phyloP scores from a whole-genome alignment of 2,888 invertebrate genomes.

The Colostygia pectinataria region DNA sequence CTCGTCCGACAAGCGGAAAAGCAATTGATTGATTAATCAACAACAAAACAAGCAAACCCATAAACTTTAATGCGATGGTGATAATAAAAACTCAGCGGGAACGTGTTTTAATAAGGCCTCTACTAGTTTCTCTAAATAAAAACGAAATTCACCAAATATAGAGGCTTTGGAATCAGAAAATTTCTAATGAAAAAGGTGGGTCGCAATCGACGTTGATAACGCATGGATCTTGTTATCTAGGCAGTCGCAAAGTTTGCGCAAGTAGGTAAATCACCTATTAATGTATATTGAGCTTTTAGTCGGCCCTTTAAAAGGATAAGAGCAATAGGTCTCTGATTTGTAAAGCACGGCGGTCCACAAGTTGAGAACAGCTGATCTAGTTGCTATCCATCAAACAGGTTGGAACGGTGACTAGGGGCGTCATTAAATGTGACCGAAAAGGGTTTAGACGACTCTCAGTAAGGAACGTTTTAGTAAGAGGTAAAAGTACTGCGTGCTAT shows the following conservation, averaged over 20 bases:
- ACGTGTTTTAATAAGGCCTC: background rate
- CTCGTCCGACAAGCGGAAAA: background rate
- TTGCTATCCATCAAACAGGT: slow-evolving; percentile 70
- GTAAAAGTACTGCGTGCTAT: slow-evolving; percentile 53
- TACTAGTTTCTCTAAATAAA: background rate
- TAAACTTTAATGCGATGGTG: background rate
- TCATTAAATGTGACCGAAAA: slow-evolving; percentile 78
- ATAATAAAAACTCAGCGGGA: background rate
- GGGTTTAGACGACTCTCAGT: slow-evolving; percentile 70
- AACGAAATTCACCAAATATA: no score
- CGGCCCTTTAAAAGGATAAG: no score
- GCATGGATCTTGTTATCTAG: no score
- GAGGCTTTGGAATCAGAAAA: no score
- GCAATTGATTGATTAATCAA: background rate
- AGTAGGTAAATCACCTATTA: no score
- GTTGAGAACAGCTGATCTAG: slow-evolving; percentile 32
- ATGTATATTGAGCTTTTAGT: no score
- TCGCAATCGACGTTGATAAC: no score
- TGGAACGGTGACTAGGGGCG: slow-evolving; percentile 57
- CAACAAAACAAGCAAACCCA: background rate
- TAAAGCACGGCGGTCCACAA: slow-evolving; percentile 10
- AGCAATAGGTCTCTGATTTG: background rate
- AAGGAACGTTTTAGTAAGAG: slow-evolving; percentile 63
- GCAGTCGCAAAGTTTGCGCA: no score
- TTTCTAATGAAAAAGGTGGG: no score